Base-by-base conservation (phyloP, 2,113 vertebrate genomes). In the Psilopogon haemacephalus region DNA sequence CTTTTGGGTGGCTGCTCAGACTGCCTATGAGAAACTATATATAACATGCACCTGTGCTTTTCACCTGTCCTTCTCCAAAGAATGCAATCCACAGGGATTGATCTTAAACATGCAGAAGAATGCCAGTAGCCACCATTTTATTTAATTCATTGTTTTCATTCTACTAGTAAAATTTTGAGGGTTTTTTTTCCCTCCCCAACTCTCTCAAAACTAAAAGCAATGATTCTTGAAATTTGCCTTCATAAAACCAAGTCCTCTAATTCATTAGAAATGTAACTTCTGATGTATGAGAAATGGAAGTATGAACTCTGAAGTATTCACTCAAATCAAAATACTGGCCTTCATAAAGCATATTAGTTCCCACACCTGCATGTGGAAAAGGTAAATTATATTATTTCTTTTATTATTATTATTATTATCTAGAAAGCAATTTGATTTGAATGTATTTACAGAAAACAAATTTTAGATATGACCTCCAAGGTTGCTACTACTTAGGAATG, bases 21-120 rank as follows among this genome's bases (percentile, higher is more conserved):
- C 26, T 73, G 70, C 56, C 64, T 63, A 28, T 9, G 5, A 69
- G 12, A 82, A 90, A 55, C 74, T 85, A 58, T 76, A 79, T 69
- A 91, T 84, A 91, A 75, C 38, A 33, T 9, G 44, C 88, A 92
- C 59, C 55, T 94, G 76, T 89, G 68, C 62, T 86, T 86, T 88
- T 88, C 86, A 92, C 86, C 86, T 77, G 84, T 52, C 64, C 64
- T 73, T 28, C 62, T 74, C 15, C 15, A 44, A 93, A 38, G 56
- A 78, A 69, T n/a, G 60, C 15, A 64, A 27, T 58, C 35, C 76
- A 74, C 38, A 59, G 68, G 38, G 54, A 67, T 0, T 59, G 37
- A 77, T 74, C n/a, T 44, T 77, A 56, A 77, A 80, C 37, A 62
- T 1, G 1, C 26, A 40, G 10, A 85, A 69, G 19, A 94, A 78